These are phyloP conservation scores for Melitaea cinxia DNA, from an alignment of 1,140 invertebrate species.

Conservation along the genomic window DNA sequence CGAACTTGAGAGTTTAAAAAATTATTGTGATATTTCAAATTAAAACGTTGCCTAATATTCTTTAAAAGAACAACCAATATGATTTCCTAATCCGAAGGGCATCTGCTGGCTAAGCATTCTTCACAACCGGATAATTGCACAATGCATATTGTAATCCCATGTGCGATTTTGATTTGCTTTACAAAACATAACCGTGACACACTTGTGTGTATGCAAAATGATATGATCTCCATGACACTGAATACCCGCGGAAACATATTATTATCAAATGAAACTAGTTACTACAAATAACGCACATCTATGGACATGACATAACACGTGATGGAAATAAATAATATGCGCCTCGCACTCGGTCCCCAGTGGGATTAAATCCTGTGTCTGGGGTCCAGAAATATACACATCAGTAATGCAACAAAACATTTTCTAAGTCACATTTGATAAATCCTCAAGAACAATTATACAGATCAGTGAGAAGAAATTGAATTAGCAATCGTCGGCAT, in stretches of 20 bases:
- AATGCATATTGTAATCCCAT: conserved; percentile 15
- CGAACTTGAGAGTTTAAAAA: too few species aligned
- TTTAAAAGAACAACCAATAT: neutral
- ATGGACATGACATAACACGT: neutral
- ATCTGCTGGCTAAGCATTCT: neutral
- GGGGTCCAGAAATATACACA: too few species aligned
- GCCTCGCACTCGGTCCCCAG: too few species aligned
- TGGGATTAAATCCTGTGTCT: too few species aligned
- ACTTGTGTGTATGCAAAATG: conserved; percentile 28
- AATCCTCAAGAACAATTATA: too few species aligned
- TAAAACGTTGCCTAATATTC: neutral
- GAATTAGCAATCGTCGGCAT: too few species aligned
- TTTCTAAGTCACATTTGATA: too few species aligned
- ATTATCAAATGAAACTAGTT: conserved; percentile 32
- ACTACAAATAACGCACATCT: neutral
- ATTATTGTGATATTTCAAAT: neutral
- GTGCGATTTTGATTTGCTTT: conserved; percentile 23
- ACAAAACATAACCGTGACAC: conserved; percentile 34
- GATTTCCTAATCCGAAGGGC: neutral
- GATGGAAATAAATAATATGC: too few species aligned
- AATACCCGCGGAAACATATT: conserved; percentile 30
- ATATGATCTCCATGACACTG: conserved; percentile 32
- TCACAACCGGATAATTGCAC: conserved; percentile 3
- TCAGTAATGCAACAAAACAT: too few species aligned
- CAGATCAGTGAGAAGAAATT: too few species aligned